phyloP scores from a whole-genome alignment of 1,140 invertebrate species.

The Drosophila simulans region DNA sequence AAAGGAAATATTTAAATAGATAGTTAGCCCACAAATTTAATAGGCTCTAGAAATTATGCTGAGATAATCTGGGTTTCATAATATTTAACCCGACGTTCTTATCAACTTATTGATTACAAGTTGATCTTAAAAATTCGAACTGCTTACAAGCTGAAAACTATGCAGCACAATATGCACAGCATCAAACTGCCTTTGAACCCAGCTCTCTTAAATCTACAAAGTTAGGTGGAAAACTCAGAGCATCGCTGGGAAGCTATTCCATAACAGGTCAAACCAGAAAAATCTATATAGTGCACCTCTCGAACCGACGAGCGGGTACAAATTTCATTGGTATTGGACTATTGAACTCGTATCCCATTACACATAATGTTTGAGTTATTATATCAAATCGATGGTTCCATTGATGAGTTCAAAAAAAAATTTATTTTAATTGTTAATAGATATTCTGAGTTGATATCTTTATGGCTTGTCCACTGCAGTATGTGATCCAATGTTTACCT shows the following conservation, averaged over 20 bases:
- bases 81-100: too few species aligned
- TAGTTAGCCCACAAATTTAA: not conserved
- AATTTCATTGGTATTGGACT: not conserved
- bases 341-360: not conserved
- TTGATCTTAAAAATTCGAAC: too few species aligned
- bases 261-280: slow-evolving; percentile 10
- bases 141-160: too few species aligned
- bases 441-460: not conserved
- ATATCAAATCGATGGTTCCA: slow-evolving; percentile 2
- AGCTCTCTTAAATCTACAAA: not conserved
- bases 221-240: not conserved
- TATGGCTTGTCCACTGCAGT: not conserved
- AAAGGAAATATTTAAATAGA: not conserved
- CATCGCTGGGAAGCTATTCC: not conserved
- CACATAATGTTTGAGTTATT: not conserved
- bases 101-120: too few species aligned
- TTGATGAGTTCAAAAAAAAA: not conserved
- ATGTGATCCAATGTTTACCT: not conserved
- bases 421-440: not conserved
- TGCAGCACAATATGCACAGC: too few species aligned
- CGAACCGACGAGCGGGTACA: not conserved
- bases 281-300: not conserved
- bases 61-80: too few species aligned
- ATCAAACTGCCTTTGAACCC: too few species aligned
- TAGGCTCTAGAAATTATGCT: not conserved